Conservation (phyloP, 1,140 invertebrate species). For the Thrips palmi region DNA sequence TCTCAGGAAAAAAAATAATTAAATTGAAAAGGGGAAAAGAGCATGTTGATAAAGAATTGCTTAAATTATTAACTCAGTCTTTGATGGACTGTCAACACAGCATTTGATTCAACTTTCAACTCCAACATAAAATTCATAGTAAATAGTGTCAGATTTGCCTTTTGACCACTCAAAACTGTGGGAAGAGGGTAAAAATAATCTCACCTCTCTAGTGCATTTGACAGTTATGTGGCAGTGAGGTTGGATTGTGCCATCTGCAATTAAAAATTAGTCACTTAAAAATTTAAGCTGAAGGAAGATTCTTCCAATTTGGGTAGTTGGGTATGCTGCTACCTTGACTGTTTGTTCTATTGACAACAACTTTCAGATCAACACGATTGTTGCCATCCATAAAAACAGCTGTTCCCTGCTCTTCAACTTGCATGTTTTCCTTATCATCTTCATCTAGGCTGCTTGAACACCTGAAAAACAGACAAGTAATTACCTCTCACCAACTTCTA, state of each 20-base stretch:
- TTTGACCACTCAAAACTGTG: too few species aligned
- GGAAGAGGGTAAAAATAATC: conserved; percentile 16
- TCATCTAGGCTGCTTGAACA: conserved; percentile 24
- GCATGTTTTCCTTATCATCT: conserved; percentile 27
- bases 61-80: neutral
- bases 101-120: neutral
- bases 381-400: neutral
- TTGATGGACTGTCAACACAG: neutral
- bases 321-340: too few species aligned
- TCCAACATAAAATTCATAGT: neutral
- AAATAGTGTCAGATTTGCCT: neutral
- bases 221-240: conserved; percentile 85
- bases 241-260: conserved; percentile 38
- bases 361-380: conserved; percentile 1
- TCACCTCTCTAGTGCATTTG: conserved; percentile 76
- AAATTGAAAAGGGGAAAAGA: neutral
- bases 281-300: conserved; percentile 2
- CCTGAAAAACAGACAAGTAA: conserved; percentile 15
- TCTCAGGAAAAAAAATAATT: conserved; percentile 2
- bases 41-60: neutral
- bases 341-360: neutral
- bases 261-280: conserved; percentile 9
- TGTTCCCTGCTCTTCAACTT: neutral
- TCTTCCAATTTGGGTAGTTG: neutral
- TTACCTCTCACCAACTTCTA: too few species aligned